Evolutionary conservation across 2,113 vertebrate species (phyloP).

Genomic region (Aegithalos caudatus): DNA sequence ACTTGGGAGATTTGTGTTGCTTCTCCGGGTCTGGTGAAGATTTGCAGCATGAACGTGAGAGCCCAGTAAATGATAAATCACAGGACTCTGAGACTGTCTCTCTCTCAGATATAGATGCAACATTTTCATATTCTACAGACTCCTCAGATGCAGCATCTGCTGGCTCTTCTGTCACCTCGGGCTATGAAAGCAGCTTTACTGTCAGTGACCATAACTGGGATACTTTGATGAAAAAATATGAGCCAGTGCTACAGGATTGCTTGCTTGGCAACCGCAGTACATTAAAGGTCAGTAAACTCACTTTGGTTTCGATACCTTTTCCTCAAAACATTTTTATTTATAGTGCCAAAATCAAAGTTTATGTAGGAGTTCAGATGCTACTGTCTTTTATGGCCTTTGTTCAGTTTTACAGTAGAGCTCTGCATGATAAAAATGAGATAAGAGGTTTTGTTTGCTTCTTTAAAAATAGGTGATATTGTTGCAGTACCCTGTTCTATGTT

Average conservation of each 20-base stretch:
- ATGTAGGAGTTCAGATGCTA: neutral
- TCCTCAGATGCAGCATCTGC: slow-evolving; percentile 71
- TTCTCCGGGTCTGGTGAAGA: neutral
- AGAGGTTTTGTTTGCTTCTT: neutral
- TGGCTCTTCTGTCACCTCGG: slow-evolving; percentile 79
- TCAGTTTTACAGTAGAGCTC: neutral
- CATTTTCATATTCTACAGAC: slow-evolving; percentile 67
- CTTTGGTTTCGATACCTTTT: neutral
- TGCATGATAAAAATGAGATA: neutral
- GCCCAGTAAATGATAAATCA: neutral
- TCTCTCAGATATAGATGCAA: slow-evolving; percentile 60
- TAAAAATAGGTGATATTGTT: neutral
- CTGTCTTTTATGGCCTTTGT: neutral
- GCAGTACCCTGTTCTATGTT: neutral
- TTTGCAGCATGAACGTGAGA: neutral
- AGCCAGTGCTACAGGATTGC: slow-evolving; percentile 78
- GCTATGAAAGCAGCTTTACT: slow-evolving; percentile 74
- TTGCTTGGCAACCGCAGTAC: slow-evolving; percentile 74
- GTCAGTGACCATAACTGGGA: slow-evolving; percentile 73
- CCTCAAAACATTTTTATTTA: neutral
- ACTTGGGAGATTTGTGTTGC: neutral
- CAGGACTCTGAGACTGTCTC: slow-evolving; percentile 57
- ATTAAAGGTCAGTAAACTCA: slow-evolving; percentile 77
- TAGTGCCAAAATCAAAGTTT: neutral
- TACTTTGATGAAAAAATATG: slow-evolving; percentile 77